These are phyloP conservation scores for Microdon myrmicae DNA, from an alignment of 2,888 invertebrate species.

Conservation along the genomic window DNA sequence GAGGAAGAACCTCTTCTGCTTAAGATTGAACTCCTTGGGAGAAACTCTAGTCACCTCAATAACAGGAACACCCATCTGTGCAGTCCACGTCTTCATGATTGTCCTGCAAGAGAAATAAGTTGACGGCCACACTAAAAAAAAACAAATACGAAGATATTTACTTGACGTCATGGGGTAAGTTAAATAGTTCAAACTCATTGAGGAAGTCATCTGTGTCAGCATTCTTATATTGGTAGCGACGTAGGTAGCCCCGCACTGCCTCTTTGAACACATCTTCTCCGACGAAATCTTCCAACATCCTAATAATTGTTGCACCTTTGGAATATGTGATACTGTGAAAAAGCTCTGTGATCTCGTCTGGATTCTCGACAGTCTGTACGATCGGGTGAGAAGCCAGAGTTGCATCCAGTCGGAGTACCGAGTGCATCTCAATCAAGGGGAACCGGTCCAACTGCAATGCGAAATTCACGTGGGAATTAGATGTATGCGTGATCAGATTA, in stretches of 20 bases:
- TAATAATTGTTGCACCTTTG: constrained; percentile 89
- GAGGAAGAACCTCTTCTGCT: constrained; percentile 80
- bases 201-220: constrained; percentile 85
- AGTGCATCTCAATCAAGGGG: constrained; percentile 76
- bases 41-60: constrained; percentile 70
- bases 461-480: neutral
- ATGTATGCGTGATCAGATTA: neutral
- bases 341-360: constrained; percentile 89
- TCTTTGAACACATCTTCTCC: constrained; percentile 74
- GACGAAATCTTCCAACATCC: constrained; percentile 88
- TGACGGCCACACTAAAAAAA: neutral
- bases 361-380: constrained; percentile 83
- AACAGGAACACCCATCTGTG: constrained; percentile 88
- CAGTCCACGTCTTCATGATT: constrained; percentile 90
- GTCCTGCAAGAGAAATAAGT: constrained; percentile 62
- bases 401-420: constrained; percentile 79
- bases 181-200: constrained; percentile 69
- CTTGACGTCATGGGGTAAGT: constrained; percentile 68
- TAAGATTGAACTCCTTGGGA: constrained; percentile 71
- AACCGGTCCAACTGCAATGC: constrained; percentile 82
- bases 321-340: constrained; percentile 92
- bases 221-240: constrained; percentile 75
- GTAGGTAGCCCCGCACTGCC: constrained; percentile 80
- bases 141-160: constrained; percentile 46
- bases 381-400: constrained; percentile 90